Percentiles rank a stretch among this genome's conserved stretches.
Evolutionary conservation across 1,140 invertebrate species (phyloP).

Genomic region (Cyrtorhinus lividipennis): DNA sequence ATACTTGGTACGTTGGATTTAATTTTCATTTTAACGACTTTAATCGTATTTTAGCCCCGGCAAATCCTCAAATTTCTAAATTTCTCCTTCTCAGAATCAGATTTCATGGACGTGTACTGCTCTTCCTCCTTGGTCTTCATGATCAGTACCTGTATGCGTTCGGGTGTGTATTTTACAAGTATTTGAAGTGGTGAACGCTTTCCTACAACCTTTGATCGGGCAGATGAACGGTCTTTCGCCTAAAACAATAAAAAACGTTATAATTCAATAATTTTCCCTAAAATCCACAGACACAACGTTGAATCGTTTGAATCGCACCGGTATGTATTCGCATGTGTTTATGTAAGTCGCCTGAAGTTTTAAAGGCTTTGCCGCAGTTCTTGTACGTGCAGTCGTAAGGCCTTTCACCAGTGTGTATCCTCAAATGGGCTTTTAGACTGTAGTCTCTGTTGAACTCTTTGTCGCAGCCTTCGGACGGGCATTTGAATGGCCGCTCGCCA

Average conservation of each 20-base stretch:
- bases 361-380: conserved; percentile 44
- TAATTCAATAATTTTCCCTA: no score
- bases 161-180: conserved; percentile 49
- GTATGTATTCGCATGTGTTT: conserved; percentile 56
- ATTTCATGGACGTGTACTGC: no score
- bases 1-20: no score
- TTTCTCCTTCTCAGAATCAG: no score
- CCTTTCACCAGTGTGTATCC: conserved; percentile 53
- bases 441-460: conserved; percentile 55
- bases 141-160: conserved; percentile 37
- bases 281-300: no score
- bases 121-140: no score
- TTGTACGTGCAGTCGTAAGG: conserved; percentile 45
- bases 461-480: conserved; percentile 39
- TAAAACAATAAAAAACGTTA: conserved; percentile 21
- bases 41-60: no score
- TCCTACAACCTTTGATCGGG: conserved; percentile 43
- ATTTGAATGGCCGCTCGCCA: conserved; percentile 44
- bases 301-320: conserved; percentile 30
- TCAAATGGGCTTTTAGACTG: conserved; percentile 48
- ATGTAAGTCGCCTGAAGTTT: conserved; percentile 53
- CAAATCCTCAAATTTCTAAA: no score
- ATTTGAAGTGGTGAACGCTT: conserved; percentile 58
- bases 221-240: conserved; percentile 53
- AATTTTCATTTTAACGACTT: no score